Percentiles rank a stretch among this genome's conserved stretches.
These are phyloP conservation scores for Lithophane socia DNA, from an alignment of 2,888 invertebrate genomes.

Conservation along the genomic window DNA sequence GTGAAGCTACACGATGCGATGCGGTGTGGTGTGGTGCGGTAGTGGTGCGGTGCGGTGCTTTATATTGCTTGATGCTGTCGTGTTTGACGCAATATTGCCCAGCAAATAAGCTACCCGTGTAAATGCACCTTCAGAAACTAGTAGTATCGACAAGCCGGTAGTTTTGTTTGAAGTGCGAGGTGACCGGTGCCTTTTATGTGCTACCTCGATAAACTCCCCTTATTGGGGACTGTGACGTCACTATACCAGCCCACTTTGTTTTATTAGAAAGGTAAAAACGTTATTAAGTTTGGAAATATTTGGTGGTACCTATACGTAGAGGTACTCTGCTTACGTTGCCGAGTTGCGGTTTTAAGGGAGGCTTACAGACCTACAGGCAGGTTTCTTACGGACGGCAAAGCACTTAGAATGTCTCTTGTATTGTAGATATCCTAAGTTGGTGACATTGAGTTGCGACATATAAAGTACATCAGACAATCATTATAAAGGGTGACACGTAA, in stretches of 20 bases:
- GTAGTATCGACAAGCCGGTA: constrained; percentile 34
- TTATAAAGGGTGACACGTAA: too few species aligned
- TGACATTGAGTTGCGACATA: too few species aligned
- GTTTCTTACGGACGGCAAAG: not conserved
- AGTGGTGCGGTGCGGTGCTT: too few species aligned
- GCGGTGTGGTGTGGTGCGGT: too few species aligned
- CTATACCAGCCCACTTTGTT: constrained; percentile 47
- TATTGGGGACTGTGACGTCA: constrained; percentile 59
- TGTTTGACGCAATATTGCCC: not conserved
- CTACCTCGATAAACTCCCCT: constrained; percentile 67
- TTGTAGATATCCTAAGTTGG: not conserved
- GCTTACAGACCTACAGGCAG: not conserved
- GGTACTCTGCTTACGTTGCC: not conserved
- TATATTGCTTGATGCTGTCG: not conserved
- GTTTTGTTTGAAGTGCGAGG: constrained; percentile 61
- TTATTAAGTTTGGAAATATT: constrained; percentile 39
- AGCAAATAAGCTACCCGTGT: not conserved
- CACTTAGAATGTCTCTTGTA: not conserved
- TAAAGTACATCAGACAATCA: too few species aligned
- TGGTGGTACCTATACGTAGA: not conserved
- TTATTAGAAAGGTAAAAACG: constrained; percentile 59
- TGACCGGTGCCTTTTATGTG: constrained; percentile 71
- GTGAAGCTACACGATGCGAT: not conserved
- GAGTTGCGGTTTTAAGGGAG: not conserved
- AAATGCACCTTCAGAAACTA: not conserved